Conservation (phyloP, 2,797 vertebrate genomes). For the Hydrophis major region DNA sequence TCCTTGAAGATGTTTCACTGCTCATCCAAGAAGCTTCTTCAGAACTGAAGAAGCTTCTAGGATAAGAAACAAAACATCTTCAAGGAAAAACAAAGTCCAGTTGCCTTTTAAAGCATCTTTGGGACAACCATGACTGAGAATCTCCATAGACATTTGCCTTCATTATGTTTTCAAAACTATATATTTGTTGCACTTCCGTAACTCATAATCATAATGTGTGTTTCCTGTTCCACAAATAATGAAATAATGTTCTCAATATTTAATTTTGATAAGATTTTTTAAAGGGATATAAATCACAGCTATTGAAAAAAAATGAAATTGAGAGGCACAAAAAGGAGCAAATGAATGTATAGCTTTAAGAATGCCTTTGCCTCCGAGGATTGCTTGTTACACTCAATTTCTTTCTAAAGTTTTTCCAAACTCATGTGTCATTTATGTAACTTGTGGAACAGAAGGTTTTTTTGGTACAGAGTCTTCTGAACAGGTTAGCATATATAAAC, state of each 20-base stretch:
- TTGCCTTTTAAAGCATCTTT: neutral
- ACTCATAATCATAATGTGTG: neutral
- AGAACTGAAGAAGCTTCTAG: neutral
- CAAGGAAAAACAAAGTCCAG: neutral
- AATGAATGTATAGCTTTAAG: neutral
- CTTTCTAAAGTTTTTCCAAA: neutral
- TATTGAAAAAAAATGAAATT: neutral
- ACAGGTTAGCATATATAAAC: conserved; percentile 15
- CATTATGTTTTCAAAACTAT: neutral
- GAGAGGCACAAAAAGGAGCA: neutral
- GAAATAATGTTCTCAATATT: neutral
- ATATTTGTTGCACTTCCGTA: neutral
- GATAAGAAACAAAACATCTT: neutral
- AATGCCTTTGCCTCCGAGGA: neutral
- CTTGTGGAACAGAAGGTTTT: neutral
- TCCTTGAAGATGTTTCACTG: neutral
- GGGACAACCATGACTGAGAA: neutral
- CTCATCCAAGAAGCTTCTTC: neutral
- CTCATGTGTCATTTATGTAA: neutral
- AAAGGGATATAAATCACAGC: neutral
- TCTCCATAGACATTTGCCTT: neutral
- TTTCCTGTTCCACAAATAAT: neutral
- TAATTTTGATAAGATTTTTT: neutral
- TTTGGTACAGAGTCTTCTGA: neutral
- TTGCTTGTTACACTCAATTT: neutral